These are phyloP conservation scores for Ammodytes dubius DNA, from an alignment of 2,113 vertebrate species.

Conservation along the genomic window DNA sequence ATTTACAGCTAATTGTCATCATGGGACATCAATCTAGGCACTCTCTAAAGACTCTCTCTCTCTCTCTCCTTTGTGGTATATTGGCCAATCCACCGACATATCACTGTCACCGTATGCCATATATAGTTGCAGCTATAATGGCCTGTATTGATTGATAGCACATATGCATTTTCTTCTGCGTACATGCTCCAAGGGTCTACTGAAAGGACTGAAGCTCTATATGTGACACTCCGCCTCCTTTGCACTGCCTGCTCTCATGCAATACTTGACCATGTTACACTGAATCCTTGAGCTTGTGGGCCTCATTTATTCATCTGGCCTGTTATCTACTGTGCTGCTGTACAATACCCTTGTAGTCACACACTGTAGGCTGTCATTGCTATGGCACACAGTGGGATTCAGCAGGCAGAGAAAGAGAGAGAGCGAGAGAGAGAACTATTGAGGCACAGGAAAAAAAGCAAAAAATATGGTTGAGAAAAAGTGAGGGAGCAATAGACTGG, in stretches of 20 bases:
- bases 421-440: conserved; percentile 20
- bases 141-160: background rate
- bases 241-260: background rate
- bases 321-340: conserved; percentile 4
- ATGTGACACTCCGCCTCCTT: background rate
- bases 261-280: background rate
- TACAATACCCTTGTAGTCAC: conserved; percentile 15
- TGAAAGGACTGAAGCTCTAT: background rate
- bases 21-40: conserved; percentile 29
- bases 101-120: background rate
- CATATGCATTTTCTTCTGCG: no score
- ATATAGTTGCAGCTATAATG: background rate
- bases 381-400: conserved; percentile 47
- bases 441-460: conserved; percentile 25
- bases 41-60: conserved; percentile 18
- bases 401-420: conserved; percentile 32
- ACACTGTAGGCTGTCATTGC: conserved; percentile 32
- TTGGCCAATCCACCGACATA: background rate
- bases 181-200: background rate
- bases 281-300: conserved; percentile 5
- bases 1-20: conserved; percentile 47
- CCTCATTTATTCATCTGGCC: conserved; percentile 5
- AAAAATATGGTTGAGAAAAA: conserved; percentile 24
- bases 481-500: conserved; percentile 24
- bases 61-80: conserved; percentile 2